A percentile compares a stretch with the other conserved stretches of the same genome.
Evolutionary conservation across 2,888 invertebrate genomes (phyloP).

Genomic region (Scaeva pyrastri): DNA sequence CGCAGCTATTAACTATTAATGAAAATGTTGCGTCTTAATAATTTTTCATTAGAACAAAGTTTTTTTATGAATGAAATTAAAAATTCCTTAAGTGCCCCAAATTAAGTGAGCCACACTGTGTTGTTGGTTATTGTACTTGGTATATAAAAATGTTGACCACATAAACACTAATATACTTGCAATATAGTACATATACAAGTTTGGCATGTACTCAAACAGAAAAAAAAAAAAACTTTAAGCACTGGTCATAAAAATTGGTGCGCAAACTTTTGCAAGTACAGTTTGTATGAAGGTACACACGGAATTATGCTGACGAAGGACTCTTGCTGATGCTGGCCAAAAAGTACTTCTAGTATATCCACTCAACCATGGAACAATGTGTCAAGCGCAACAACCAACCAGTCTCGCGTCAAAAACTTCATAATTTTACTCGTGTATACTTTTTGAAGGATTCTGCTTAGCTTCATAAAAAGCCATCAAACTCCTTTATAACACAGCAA

Average conservation of each 20-base stretch:
- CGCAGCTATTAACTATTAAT: no score
- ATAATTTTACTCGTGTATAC: no score
- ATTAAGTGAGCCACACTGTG: neutral
- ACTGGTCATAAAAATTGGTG: slow-evolving; percentile 14
- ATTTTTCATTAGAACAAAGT: neutral
- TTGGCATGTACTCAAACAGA: neutral
- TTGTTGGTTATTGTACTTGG: no score
- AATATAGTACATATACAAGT: neutral
- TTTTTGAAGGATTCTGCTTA: slow-evolving; percentile 12
- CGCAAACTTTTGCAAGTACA: neutral
- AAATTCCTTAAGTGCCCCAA: neutral
- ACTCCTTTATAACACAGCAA: neutral
- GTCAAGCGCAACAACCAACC: slow-evolving; percentile 34
- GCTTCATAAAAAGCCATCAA: neutral
- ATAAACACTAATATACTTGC: neutral
- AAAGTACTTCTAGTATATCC: slow-evolving; percentile 11
- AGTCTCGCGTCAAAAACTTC: slow-evolving; percentile 30
- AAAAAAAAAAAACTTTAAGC: neutral
- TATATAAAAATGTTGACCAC: neutral
- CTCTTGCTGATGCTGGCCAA: no score
- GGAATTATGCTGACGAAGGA: slow-evolving; percentile 5
- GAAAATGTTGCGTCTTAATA: no score
- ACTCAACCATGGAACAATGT: slow-evolving; percentile 16
- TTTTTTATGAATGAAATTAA: neutral
- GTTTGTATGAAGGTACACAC: neutral